These are phyloP conservation scores for Odobenus rosmarus DNA, from an alignment of 2,113 vertebrate genomes.

Conservation along the genomic window DNA sequence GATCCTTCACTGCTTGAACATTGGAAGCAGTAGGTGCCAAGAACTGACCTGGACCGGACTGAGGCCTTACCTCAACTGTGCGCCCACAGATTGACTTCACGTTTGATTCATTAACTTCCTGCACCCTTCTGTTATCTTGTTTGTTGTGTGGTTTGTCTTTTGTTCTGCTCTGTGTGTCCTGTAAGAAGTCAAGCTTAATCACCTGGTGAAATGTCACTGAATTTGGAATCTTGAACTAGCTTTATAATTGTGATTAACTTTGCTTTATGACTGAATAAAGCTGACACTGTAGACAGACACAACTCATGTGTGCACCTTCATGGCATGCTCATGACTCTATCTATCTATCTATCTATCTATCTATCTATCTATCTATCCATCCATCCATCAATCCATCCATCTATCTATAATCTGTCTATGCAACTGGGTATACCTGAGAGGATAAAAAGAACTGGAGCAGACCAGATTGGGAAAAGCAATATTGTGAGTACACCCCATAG, in stretches of 20 bases:
- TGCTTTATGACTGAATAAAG: background rate
- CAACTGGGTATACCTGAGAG: background rate
- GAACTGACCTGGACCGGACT: background rate
- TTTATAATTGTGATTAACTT: background rate
- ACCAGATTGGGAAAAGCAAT: background rate
- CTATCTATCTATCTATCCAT: background rate
- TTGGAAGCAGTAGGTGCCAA: background rate
- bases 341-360: background rate
- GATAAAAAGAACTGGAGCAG: background rate
- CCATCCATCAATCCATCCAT: too few relatives aligned
- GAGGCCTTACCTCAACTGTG: background rate
- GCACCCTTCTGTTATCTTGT: background rate
- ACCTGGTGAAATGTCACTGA: background rate
- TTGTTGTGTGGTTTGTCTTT: background rate
- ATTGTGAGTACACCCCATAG: background rate
- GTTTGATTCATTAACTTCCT: background rate
- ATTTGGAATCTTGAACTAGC: background rate
- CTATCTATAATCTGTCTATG: too few relatives aligned
- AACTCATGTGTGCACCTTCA: background rate
- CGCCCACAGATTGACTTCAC: background rate
- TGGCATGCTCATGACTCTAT: background rate
- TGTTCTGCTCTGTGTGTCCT: background rate
- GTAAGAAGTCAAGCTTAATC: background rate
- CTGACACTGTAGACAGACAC: background rate
- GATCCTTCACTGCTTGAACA: background rate